Conservation (phyloP, 1,140 invertebrate genomes). For the Pseudomyrmex pallidus region DNA sequence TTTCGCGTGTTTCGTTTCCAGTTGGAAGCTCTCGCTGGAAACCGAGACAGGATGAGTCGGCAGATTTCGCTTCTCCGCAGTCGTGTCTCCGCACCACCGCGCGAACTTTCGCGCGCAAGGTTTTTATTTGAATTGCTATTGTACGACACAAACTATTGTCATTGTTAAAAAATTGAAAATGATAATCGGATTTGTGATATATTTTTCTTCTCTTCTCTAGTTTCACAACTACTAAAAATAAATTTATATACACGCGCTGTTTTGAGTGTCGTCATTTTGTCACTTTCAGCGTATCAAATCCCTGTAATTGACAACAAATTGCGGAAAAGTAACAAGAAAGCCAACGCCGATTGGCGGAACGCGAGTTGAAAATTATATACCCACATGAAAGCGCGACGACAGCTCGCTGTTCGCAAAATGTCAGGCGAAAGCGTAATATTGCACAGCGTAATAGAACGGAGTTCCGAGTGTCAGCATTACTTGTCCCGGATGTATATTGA, state of each 20-base stretch:
- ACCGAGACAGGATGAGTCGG: constrained; percentile 31
- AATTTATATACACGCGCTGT: not conserved
- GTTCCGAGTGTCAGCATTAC: constrained; percentile 11
- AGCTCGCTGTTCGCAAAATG: constrained; percentile 31
- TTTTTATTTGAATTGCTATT: constrained; percentile 1
- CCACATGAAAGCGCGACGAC: constrained; percentile 31
- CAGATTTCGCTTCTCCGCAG: constrained; percentile 24
- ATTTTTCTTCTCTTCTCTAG: not conserved
- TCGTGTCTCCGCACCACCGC: not conserved
- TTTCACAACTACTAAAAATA: not conserved
- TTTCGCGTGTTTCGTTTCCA: constrained; percentile 49
- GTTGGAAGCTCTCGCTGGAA: constrained; percentile 1
- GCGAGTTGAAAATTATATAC: constrained; percentile 20
- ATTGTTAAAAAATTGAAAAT: not conserved
- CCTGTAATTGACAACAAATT: constrained; percentile 34
- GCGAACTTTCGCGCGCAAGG: constrained; percentile 20
- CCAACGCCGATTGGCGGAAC: too few relatives aligned
- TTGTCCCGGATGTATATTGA: constrained; percentile 13
- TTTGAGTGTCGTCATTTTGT: not conserved
- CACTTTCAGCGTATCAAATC: not conserved
- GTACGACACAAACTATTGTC: not conserved
- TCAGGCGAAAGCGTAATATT: constrained; percentile 46
- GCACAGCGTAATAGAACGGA: constrained; percentile 28
- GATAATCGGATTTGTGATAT: not conserved
- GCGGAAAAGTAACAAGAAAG: constrained; percentile 6